These are phyloP conservation scores for Paedocypris sp. DNA, from an alignment of 2,113 vertebrate species.

Conservation along the genomic window DNA sequence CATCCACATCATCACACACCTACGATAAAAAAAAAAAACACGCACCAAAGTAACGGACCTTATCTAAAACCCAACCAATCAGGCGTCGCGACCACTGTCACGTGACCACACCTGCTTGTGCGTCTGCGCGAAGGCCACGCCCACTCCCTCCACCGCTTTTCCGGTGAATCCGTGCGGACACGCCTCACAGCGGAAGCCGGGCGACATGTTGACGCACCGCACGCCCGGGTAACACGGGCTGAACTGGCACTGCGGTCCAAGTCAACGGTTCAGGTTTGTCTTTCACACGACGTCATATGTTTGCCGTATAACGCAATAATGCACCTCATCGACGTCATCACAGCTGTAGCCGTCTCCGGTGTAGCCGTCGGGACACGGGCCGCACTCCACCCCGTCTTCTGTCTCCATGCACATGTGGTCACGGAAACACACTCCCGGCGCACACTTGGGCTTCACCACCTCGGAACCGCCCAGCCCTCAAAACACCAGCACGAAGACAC, in stretches of 20 bases:
- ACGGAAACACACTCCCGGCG: slow-evolving; percentile 79
- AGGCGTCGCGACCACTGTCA: too few species aligned
- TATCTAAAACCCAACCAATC: too few species aligned
- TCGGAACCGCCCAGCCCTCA: slow-evolving; percentile 58
- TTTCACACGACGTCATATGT: neutral
- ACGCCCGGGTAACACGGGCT: slow-evolving; percentile 91
- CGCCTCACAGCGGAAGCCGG: slow-evolving; percentile 82
- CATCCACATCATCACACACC: slow-evolving; percentile 78
- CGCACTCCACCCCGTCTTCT: slow-evolving; percentile 76
- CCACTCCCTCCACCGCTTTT: slow-evolving; percentile 70
- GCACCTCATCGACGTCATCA: slow-evolving; percentile 88
- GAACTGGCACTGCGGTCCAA: slow-evolving; percentile 74
- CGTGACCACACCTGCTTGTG: slow-evolving; percentile 92
- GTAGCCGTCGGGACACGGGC: slow-evolving; percentile 85
- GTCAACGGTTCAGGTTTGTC: neutral
- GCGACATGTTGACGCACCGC: slow-evolving; percentile 79
- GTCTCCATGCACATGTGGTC: slow-evolving; percentile 74
- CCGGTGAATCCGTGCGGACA: slow-evolving; percentile 82
- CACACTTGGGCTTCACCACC: slow-evolving; percentile 64
- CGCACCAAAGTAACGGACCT: too few species aligned
- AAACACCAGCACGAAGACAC: too few species aligned
- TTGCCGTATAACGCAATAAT: neutral
- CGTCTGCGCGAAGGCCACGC: slow-evolving; percentile 70
- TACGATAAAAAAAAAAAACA: slow-evolving; percentile 26
- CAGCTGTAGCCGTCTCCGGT: slow-evolving; percentile 87